Conservation (phyloP, 2,113 vertebrate genomes). For the Notechis scutatus region DNA sequence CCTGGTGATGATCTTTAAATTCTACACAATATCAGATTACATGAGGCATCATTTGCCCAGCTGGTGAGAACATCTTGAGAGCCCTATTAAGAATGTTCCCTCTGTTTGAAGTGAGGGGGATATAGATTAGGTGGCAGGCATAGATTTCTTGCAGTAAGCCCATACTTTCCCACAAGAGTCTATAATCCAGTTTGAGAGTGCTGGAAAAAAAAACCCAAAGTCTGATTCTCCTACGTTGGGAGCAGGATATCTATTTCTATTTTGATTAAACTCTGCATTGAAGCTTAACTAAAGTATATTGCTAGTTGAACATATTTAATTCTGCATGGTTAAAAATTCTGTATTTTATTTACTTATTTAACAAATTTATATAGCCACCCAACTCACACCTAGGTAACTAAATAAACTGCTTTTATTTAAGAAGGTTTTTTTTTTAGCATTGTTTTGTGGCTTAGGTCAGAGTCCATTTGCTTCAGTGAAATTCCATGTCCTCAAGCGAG, state of each 20-base stretch:
- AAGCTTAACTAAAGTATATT: not conserved
- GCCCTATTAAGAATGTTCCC: not conserved
- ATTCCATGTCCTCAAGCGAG: conserved; percentile 28
- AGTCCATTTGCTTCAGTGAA: conserved; percentile 7
- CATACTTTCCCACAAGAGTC: not conserved
- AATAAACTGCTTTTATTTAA: not conserved
- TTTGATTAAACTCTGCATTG: not conserved
- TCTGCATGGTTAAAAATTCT: not conserved
- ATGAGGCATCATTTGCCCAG: not conserved
- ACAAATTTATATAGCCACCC: not conserved
- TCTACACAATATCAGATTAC: not conserved
- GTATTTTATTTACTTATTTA: not conserved
- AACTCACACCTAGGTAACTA: not conserved
- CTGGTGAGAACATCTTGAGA: not conserved
- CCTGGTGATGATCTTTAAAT: not conserved
- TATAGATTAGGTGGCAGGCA: not conserved
- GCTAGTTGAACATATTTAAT: not conserved
- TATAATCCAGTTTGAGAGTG: not conserved
- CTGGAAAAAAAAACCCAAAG: not conserved
- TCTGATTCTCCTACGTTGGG: not conserved
- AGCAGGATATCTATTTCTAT: not conserved
- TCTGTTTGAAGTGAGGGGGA: not conserved
- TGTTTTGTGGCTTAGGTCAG: conserved; percentile 17
- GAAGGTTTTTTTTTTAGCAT: not conserved
- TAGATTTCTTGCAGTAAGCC: not conserved